phyloP scores from a whole-genome alignment of 2,888 invertebrate genomes.

The Amitus sp. region DNA sequence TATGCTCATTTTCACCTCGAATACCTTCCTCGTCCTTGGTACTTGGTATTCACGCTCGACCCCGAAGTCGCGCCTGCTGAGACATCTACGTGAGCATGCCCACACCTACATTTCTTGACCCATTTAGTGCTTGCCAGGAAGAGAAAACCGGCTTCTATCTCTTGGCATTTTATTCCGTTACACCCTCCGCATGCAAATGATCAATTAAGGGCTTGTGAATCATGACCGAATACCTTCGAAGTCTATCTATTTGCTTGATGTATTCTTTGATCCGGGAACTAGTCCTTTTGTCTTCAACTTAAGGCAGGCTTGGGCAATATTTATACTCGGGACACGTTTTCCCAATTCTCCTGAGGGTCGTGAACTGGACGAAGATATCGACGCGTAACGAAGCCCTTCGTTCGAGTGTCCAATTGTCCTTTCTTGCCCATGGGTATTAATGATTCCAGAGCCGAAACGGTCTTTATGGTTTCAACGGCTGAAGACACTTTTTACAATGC shows the following conservation, averaged over 20 bases:
- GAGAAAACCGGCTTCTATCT: constrained; percentile 22
- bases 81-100: constrained; percentile 28
- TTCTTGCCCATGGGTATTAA: neutral
- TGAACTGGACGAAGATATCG: constrained; percentile 36
- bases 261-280: neutral
- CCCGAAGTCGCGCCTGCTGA: constrained; percentile 12
- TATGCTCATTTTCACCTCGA: constrained; percentile 18
- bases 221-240: constrained; percentile 47
- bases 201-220: constrained; percentile 62
- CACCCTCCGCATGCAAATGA: constrained; percentile 58
- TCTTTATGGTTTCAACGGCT: neutral
- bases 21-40: constrained; percentile 19
- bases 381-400: constrained; percentile 26
- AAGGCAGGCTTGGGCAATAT: constrained; percentile 42
- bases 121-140: constrained; percentile 52
- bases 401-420: constrained; percentile 21
- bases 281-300: constrained; percentile 19
- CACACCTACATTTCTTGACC: constrained; percentile 52
- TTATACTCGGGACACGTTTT: constrained; percentile 60
- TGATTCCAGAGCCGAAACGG: neutral
- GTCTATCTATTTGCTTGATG: constrained; percentile 5
- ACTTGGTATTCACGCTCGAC: constrained; percentile 32
- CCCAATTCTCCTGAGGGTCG: constrained; percentile 41
- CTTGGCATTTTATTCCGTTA: constrained; percentile 1
- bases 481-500: neutral